Base-by-base conservation (phyloP, 2,113 vertebrate species). In the Anhinga anhinga region DNA sequence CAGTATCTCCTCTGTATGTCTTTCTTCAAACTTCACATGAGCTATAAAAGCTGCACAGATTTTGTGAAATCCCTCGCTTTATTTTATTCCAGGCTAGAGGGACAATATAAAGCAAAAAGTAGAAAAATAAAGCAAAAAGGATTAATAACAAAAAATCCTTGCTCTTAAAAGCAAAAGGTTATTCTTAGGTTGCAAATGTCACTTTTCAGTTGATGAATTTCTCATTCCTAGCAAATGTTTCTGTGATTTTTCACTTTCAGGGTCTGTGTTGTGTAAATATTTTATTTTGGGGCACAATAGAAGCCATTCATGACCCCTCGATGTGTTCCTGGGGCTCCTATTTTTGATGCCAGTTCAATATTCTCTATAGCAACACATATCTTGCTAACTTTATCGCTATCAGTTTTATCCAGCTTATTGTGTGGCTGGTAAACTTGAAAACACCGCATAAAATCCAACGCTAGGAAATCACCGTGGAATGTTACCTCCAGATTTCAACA, bases 211-310 rank as follows among this genome's bases (percentile, higher is more conserved):
- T 82, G 67, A 91, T 77, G 1, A 34, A 79, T 86, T 82, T 94
- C 90, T 95, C 79, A 62, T 73, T 88, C 21, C 42, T 53, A 63
- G 42, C 27, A 85, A 86, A 79, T 16, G 26, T 52, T 82, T 86
- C 63, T 81, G 55, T 77, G 61, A 56, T 88, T 96, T 96, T 91
- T 90, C 82, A 88, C 72, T 93, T 94, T 96, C 84, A 58, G 44
- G 92, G 72, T 59, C 87, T 92, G 19, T 26, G 13, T 91, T 70
- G 42, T 56, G 30, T 59, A 95, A 95, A 81, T 76, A 92, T 66
- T 95, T 95, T 73, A 20, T 36, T 95, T 85, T 71, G 88, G 82
- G 72, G 78, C 88, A 82, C 88, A 91, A 49, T 1, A 80, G 88
- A 92, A 56, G n/a, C 44, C 47, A 55, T 22, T 86, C 15, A 8